These are phyloP conservation scores for Nyctibius bracteatus DNA, from an alignment of 2,113 vertebrate genomes.

Conservation along the genomic window DNA sequence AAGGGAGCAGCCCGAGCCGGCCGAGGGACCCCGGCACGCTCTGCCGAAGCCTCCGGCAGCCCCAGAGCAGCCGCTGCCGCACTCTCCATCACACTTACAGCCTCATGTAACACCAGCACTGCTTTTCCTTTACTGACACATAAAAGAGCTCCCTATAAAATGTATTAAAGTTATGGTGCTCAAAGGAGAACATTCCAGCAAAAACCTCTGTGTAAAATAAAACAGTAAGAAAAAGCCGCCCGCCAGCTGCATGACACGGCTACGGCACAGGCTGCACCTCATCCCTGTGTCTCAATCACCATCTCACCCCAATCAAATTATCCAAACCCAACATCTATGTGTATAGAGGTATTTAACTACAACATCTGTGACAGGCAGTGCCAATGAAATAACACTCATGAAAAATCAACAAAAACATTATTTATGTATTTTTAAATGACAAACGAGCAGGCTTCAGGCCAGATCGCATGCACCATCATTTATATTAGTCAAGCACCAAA, in stretches of 20 bases:
- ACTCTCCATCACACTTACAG: not conserved
- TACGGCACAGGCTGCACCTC: rapidly evolving
- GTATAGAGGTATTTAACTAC: not conserved
- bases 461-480: not conserved
- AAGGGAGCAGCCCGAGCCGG: not conserved
- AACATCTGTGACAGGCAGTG: not conserved
- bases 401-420: not conserved
- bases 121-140: slow-evolving; percentile 43
- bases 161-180: not conserved
- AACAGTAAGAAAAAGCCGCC: rapidly evolving
- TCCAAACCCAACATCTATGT: not conserved
- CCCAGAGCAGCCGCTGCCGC: not conserved
- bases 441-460: not conserved
- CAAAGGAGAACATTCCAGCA: slow-evolving; percentile 45
- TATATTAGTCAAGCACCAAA: not conserved
- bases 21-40: not conserved
- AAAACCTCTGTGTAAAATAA: not conserved
- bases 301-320: not conserved
- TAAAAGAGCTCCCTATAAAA: slow-evolving; percentile 52
- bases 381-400: not conserved
- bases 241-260: no score
- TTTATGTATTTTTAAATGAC: not conserved
- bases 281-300: not conserved
- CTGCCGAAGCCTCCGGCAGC: not conserved
- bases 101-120: not conserved